Conservation (phyloP, 2,888 invertebrate species). For the Cataglyphis altisquamis region DNA sequence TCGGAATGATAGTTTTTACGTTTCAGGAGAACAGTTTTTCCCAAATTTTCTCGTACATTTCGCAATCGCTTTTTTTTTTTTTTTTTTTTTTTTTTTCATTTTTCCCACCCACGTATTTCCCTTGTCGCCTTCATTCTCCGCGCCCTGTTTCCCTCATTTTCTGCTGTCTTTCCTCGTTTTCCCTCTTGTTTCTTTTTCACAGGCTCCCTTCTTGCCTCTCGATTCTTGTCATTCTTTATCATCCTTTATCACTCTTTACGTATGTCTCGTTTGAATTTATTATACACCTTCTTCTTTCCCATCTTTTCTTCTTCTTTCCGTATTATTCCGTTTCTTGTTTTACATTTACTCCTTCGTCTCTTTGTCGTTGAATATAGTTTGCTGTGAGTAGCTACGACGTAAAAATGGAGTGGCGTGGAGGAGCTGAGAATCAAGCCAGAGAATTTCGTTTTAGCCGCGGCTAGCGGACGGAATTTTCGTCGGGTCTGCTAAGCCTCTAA, state of each 20-base stretch:
- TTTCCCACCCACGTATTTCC: background rate
- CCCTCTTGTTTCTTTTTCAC: constrained; percentile 5
- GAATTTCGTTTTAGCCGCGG: constrained; percentile 69
- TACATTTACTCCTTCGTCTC: background rate
- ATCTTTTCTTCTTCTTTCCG: background rate
- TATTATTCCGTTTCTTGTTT: background rate
- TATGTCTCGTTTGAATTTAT: background rate
- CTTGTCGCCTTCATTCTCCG: constrained; percentile 27
- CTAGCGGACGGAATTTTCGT: constrained; percentile 82
- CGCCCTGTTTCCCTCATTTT: background rate
- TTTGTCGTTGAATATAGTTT: constrained; percentile 6
- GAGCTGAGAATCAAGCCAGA: constrained; percentile 43
- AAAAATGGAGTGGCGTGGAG: constrained; percentile 12
- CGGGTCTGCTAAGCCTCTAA: constrained; percentile 84
- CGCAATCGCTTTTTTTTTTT: background rate
- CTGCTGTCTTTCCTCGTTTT: background rate
- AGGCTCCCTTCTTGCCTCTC: background rate
- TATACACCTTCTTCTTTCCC: background rate
- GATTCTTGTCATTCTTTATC: constrained; percentile 13
- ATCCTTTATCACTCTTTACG: background rate
- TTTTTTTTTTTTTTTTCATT: background rate
- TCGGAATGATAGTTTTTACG: constrained; percentile 25
- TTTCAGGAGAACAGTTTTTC: background rate
- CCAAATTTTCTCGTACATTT: background rate
- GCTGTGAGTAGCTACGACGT: constrained; percentile 11